Evolutionary conservation across 2,888 invertebrate species (phyloP).

Genomic region (Polymixis flavicincta): DNA sequence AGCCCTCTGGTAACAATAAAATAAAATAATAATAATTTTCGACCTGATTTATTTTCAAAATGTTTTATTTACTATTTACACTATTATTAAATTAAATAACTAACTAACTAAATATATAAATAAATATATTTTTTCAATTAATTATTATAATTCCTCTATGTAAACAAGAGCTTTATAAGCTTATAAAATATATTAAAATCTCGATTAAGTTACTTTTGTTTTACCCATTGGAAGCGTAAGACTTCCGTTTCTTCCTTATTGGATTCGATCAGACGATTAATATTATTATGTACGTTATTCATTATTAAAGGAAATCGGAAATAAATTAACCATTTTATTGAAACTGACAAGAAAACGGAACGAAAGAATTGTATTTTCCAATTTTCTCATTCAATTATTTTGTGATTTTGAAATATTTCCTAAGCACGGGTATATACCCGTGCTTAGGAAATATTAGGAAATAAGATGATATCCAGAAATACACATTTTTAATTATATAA

Average conservation of each 20-base stretch:
- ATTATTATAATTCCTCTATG: no score
- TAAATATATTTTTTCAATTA: no score
- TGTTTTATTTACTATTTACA: no score
- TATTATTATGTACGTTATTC: constrained; percentile 4
- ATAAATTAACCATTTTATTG: constrained; percentile 27
- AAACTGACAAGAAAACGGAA: constrained; percentile 1
- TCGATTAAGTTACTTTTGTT: constrained; percentile 7
- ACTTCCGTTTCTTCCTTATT: constrained; percentile 2
- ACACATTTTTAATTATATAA: neutral
- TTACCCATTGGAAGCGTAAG: no score
- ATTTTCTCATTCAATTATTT: constrained; percentile 1
- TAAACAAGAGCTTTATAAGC: no score
- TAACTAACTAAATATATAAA: no score
- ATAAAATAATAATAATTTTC: no score
- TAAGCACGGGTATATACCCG: neutral
- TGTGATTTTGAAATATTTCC: neutral
- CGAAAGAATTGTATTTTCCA: constrained; percentile 4
- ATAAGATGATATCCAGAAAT: neutral
- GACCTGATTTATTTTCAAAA: no score
- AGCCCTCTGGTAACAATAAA: no score
- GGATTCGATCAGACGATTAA: constrained; percentile 2
- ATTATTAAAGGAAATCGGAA: neutral
- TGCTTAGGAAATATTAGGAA: no score
- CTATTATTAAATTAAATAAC: no score
- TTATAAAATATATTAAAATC: neutral